Evolutionary conservation across 1,140 invertebrate species (phyloP), one percentile per base, ranked within the genome.

Genomic region (Ips typographus): DNA sequence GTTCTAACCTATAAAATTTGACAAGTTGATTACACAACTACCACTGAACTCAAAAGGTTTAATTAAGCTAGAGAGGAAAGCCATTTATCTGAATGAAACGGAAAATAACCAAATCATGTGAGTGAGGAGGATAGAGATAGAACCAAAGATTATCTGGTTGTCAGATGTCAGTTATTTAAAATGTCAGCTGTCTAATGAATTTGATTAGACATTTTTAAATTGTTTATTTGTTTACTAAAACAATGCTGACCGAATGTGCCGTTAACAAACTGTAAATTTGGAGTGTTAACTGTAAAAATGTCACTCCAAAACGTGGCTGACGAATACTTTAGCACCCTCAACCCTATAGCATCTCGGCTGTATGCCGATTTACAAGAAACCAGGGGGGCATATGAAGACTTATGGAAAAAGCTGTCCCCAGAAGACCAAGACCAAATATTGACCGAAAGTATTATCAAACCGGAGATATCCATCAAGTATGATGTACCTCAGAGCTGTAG

Each of bases 401-500:
- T 89, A 7, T 92, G 90, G 90, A 83, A 86, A 70, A 84, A 84
- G 8, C 76, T 92, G 2, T 86, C 85, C 44, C 80, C 84, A 51
- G 85, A 88, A 53, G 89, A 91, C 80, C 87, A 89, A 79, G 86
- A 88, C 66, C 84, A 91, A 81, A 87, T 91, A 42, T 82, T 92
- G 7, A 87, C 91, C 74, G 89, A 92, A 77, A 89, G 87, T 1
- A 88, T 93, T 65, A 91, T 92, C 47, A 88, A 89, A 77, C 89
- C 89, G 2, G 89, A 91, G 74, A 85, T 89, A 56, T 84, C 85
- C 2, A 76, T 91, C 2, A 89, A 89, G 73, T 91, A 91, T 78
- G 82, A 84, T 8, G 83, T 85, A 58, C 75, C 82, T 64, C 78
- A 81, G 42, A 80, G 81, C 62, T 81, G 82, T 71, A 67, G 80